phyloP scores from a whole-genome alignment of 2,113 vertebrate species.

The Vimba vimba region DNA sequence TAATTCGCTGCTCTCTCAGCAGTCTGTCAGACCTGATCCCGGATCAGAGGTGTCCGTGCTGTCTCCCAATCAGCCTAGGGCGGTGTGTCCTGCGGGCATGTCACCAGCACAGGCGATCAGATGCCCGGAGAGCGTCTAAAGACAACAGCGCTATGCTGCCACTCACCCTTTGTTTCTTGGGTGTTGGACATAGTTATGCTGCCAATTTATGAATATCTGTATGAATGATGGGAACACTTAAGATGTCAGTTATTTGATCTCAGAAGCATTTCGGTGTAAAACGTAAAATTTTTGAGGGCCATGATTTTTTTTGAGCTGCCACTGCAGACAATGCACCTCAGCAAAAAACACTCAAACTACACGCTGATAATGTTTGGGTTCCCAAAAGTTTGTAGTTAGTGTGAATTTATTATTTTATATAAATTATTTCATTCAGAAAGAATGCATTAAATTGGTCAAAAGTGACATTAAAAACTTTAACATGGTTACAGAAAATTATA shows the following conservation, averaged over 20 bases:
- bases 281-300: neutral
- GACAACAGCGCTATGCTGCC: neutral
- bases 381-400: too few species aligned
- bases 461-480: too few species aligned
- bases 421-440: too few species aligned
- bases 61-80: slow-evolving; percentile 29
- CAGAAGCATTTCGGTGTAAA: neutral
- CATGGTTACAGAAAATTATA: too few species aligned
- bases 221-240: slow-evolving; percentile 64
- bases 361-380: too few species aligned
- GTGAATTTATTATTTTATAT: too few species aligned
- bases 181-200: neutral
- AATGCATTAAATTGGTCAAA: too few species aligned
- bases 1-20: slow-evolving; percentile 42
- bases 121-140: slow-evolving; percentile 38
- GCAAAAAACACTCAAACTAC: neutral
- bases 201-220: slow-evolving; percentile 1
- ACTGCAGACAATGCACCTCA: neutral
- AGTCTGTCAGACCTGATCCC: slow-evolving; percentile 37
- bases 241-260: neutral
- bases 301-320: neutral
- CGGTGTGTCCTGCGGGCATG: slow-evolving; percentile 31
- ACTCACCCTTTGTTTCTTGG: slow-evolving; percentile 24
- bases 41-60: slow-evolving; percentile 15
- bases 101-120: slow-evolving; percentile 49